Conservation (phyloP, 2,888 invertebrate species). For the Brachypterus glaber region DNA sequence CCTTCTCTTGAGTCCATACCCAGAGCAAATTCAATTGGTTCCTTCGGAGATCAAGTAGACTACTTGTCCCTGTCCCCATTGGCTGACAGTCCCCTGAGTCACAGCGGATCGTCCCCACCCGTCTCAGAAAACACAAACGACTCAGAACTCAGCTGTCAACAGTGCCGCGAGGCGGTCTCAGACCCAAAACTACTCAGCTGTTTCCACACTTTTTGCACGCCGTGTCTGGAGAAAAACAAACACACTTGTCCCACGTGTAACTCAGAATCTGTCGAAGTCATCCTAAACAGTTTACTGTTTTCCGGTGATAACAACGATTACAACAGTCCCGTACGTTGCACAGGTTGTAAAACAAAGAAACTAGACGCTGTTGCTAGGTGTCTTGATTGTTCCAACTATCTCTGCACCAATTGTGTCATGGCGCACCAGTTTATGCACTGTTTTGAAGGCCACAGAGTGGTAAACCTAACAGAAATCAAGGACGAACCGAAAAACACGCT, state of each 20-base stretch:
- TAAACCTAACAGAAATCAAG: conserved; percentile 58
- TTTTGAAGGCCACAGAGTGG: conserved; percentile 91
- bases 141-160: conserved; percentile 45
- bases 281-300: conserved; percentile 35
- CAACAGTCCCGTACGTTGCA: conserved; percentile 60
- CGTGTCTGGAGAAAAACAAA: conserved; percentile 71
- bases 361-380: conserved; percentile 92
- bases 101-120: conserved; percentile 81
- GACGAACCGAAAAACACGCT: conserved; percentile 45
- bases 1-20: conserved; percentile 88
- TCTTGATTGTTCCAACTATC: conserved; percentile 90
- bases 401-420: conserved; percentile 96
- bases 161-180: conserved; percentile 67
- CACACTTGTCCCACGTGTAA: conserved; percentile 65
- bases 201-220: conserved; percentile 76
- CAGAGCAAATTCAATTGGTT: conserved; percentile 86
- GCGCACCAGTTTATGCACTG: conserved; percentile 99
- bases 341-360: conserved; percentile 93
- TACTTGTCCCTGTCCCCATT: conserved; percentile 52
- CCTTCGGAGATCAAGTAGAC: conserved; percentile 71
- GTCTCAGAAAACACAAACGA: conserved; percentile 52
- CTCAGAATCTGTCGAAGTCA: conserved; percentile 41
- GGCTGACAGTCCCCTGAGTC: conserved; percentile 66
- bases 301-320: conserved; percentile 33
- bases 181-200: conserved; percentile 70